Percentiles rank a stretch among this genome's conserved stretches.
These are phyloP conservation scores for Engraulis encrasicolus DNA, from an alignment of 2,113 vertebrate species.

Conservation along the genomic window DNA sequence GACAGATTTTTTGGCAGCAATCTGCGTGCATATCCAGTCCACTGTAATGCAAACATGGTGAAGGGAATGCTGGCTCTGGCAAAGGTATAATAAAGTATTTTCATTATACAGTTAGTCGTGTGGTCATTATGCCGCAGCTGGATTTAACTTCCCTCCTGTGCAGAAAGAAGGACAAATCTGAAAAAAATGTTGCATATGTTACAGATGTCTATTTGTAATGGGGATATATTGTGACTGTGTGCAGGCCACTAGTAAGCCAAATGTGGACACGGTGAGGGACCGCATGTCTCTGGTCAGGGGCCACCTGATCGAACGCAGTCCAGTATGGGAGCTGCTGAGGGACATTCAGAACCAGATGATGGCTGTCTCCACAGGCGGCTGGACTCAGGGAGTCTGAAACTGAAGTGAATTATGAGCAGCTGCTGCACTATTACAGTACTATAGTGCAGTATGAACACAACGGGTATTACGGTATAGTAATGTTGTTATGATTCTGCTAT, in stretches of 20 bases:
- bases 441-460: too few relatives aligned
- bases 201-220: too few relatives aligned
- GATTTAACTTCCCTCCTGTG: too few relatives aligned
- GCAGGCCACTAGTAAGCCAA: conserved; percentile 85
- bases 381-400: not conserved
- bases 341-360: conserved; percentile 58
- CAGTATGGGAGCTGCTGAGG: conserved; percentile 84
- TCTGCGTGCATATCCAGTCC: conserved; percentile 85
- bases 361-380: not conserved
- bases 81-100: conserved; percentile 79
- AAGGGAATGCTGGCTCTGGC: conserved; percentile 88
- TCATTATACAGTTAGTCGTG: too few relatives aligned
- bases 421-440: too few relatives aligned
- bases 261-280: conserved; percentile 72
- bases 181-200: not conserved
- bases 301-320: conserved; percentile 82
- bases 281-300: conserved; percentile 80
- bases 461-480: too few relatives aligned
- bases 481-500: too few relatives aligned
- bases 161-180: too few relatives aligned
- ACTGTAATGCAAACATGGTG: conserved; percentile 79
- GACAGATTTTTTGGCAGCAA: conserved; percentile 87
- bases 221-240: conserved; percentile 10
- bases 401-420: too few relatives aligned
- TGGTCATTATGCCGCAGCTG: too few relatives aligned